Evolutionary conservation across 2,113 vertebrate genomes (phyloP).

Genomic region (Tetrao urogallus): DNA sequence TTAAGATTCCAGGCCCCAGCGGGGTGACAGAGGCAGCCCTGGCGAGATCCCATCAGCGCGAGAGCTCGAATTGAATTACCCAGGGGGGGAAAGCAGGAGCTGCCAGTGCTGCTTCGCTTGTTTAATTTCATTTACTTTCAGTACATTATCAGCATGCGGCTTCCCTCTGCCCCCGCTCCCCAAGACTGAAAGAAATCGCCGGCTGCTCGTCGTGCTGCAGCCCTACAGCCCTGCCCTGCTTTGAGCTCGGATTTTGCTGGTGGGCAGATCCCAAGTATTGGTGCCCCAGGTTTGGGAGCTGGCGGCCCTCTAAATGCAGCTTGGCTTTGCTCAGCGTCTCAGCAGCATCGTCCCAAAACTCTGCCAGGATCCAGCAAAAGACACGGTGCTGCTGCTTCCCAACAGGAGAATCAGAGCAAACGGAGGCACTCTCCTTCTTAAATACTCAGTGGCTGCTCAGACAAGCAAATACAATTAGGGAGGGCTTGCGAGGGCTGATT

Average conservation of each 20-base stretch:
- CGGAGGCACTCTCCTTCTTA: not conserved
- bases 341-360: accelerated
- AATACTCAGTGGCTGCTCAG: not conserved
- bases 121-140: constrained; percentile 86
- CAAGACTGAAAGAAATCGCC: constrained; percentile 33
- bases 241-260: not conserved
- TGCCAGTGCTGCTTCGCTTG: constrained; percentile 76
- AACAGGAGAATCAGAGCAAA: not conserved
- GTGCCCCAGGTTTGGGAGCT: not conserved
- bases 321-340: not conserved
- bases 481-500: not conserved
- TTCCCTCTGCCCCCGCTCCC: constrained; percentile 61
- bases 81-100: constrained; percentile 77
- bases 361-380: not conserved
- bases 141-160: constrained; percentile 82
- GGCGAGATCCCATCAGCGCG: constrained; percentile 77
- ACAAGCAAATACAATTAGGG: not conserved
- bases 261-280: not conserved
- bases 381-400: not conserved
- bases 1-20: constrained; percentile 79
- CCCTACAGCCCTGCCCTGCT: not conserved
- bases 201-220: not conserved
- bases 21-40: constrained; percentile 78
- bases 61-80: constrained; percentile 82
- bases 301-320: not conserved